Conservation (phyloP, 2,888 invertebrate genomes). For the Amphimallon solstitiale region DNA sequence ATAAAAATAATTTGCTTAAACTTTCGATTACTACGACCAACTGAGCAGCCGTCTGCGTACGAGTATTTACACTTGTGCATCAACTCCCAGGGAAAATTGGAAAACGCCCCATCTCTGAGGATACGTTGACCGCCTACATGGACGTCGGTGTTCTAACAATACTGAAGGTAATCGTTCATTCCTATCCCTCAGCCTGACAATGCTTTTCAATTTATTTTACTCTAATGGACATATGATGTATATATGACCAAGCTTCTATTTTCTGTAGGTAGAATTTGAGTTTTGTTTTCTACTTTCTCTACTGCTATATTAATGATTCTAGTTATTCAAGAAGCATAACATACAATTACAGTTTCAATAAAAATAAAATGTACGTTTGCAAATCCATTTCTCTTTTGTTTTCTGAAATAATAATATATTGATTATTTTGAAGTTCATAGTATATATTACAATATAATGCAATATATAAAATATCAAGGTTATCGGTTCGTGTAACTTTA, state of each 20-base stretch:
- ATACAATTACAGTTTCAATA: too few species aligned
- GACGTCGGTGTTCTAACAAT: conserved; percentile 25
- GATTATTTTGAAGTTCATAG: too few species aligned
- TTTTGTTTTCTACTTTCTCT: neutral
- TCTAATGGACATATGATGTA: conserved; percentile 4
- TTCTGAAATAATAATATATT: too few species aligned
- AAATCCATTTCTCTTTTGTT: too few species aligned
- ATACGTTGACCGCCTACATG: conserved; percentile 22
- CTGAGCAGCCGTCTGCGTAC: neutral
- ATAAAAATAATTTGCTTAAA: neutral
- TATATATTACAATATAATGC: too few species aligned
- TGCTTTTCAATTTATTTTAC: conserved; percentile 26
- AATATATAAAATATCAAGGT: too few species aligned
- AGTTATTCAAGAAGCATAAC: too few species aligned
- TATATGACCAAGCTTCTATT: neutral
- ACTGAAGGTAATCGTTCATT: conserved; percentile 18
- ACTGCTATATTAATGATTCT: too few species aligned
- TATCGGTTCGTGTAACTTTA: too few species aligned
- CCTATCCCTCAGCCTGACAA: conserved; percentile 15
- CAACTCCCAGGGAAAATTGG: neutral
- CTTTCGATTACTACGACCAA: neutral
- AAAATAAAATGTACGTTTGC: too few species aligned
- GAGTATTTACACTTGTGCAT: conserved; percentile 10
- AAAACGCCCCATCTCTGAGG: conserved; percentile 9
- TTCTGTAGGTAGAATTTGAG: neutral